These are phyloP conservation scores for Rhinoraja longicauda DNA, from an alignment of 2,797 vertebrate genomes.

Conservation along the genomic window DNA sequence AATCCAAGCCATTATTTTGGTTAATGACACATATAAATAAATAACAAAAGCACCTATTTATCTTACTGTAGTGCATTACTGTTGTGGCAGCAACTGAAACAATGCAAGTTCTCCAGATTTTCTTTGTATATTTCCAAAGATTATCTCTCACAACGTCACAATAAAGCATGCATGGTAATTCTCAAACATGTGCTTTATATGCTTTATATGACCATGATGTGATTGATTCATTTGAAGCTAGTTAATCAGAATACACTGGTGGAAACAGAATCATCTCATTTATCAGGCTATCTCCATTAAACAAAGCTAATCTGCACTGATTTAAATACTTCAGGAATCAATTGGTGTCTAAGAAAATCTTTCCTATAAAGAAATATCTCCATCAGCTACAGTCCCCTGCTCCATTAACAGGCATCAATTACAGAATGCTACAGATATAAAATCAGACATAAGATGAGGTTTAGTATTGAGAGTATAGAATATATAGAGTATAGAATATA, in stretches of 20 bases:
- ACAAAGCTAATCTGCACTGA: conserved; percentile 25
- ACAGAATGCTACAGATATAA: neutral
- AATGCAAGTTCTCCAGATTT: neutral
- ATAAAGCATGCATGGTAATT: neutral
- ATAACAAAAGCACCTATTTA: conserved; percentile 4
- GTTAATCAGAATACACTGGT: conserved; percentile 21
- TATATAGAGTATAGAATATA: conserved; percentile 29
- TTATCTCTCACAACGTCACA: neutral
- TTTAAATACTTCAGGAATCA: conserved; percentile 36
- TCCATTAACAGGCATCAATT: conserved; percentile 21
- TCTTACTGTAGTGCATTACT: neutral
- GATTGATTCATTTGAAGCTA: conserved; percentile 27
- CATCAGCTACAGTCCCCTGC: neutral
- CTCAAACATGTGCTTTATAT: neutral
- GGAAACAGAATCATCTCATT: conserved; percentile 28
- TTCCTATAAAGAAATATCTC: conserved; percentile 11
- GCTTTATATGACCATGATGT: neutral
- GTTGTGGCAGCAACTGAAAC: neutral
- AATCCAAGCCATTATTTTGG: neutral
- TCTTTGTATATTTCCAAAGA: neutral
- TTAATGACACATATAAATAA: neutral
- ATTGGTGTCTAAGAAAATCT: conserved; percentile 21
- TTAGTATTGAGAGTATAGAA: neutral
- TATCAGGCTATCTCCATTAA: conserved; percentile 23
- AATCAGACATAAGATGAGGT: neutral